Base-by-base conservation (phyloP, 2,888 invertebrate genomes). In the Timema cristinae region DNA sequence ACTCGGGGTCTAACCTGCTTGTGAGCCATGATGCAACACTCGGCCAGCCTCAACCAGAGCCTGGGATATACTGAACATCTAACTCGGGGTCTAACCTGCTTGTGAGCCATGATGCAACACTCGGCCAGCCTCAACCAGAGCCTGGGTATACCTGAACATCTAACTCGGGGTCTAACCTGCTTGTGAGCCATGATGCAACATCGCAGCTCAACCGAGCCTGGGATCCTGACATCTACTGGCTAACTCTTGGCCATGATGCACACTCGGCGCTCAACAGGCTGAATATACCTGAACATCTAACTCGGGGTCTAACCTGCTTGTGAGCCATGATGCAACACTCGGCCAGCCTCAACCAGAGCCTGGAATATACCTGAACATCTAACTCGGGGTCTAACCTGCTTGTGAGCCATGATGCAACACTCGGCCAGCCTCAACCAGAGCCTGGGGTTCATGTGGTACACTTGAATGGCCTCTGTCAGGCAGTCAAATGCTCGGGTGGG, bases 361-460 rank as follows among this genome's bases (percentile, higher is more conserved):
- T 86, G 6, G 97, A 93, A 82, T 96, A 96, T 77, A 91, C 91
- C 74, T 93, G 94, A 79, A 92, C n/a, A n/a, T n/a, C n/a, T n/a
- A n/a, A n/a, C n/a, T n/a, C 32, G 32, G 32, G 32, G 13, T 59
- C 86, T 85, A 77, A 88, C 87, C 75, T 84, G 84, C 79, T 89
- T 89, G 78, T 89, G 86, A 79, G 86, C 86, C 77, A 86, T 88
- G 66, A 95, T 92, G 81, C 95, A 95, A 79, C 97, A 95, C 82
- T 98, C 98, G 0, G 97, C 96, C 78, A 98, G 85, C 77, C 97
- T 87, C 72, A 96, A 84, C 97, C 98, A 98, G 59, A 98, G 86
- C 71, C 93, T 86, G 6, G 97, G 93, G 82, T 96, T 97, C 77
- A 91, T 91, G 74, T 93, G 94, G 79, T 92, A 94, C 72, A 92